Evolutionary conservation across 2,888 invertebrate genomes (phyloP).

Genomic region (Beris chalybata): DNA sequence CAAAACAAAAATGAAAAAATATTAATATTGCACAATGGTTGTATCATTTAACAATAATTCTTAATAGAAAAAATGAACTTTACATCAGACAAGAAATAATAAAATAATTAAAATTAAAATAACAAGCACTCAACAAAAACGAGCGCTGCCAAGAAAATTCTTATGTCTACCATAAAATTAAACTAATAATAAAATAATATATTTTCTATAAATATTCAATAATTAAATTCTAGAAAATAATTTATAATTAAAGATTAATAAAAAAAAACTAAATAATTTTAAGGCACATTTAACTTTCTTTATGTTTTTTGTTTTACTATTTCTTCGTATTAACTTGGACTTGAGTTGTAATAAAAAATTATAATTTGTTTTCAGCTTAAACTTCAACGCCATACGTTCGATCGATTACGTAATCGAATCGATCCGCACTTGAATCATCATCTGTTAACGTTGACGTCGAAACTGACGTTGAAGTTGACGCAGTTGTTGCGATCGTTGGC

Average conservation of each 20-base stretch:
- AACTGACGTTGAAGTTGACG: slow-evolving; percentile 24
- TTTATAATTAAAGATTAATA: slow-evolving; percentile 33
- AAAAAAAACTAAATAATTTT: slow-evolving; percentile 30
- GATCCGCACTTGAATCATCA: slow-evolving; percentile 46
- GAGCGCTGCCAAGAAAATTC: slow-evolving; percentile 31
- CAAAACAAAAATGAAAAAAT: slow-evolving; percentile 8
- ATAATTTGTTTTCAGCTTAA: slow-evolving; percentile 53
- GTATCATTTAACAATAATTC: slow-evolving; percentile 30
- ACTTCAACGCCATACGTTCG: slow-evolving; percentile 84
- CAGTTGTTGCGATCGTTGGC: slow-evolving; percentile 32
- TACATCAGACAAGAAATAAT: slow-evolving; percentile 17
- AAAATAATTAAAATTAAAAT: slow-evolving; percentile 27
- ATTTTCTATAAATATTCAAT: slow-evolving; percentile 36
- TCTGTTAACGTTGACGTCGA: slow-evolving; percentile 33
- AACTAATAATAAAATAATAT: slow-evolving; percentile 27
- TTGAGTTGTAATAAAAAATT: too few relatives aligned
- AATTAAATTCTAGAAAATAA: slow-evolving; percentile 34
- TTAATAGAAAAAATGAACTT: slow-evolving; percentile 29
- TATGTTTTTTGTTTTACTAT: neutral
- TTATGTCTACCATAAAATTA: slow-evolving; percentile 5
- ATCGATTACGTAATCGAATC: slow-evolving; percentile 82
- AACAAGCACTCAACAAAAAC: slow-evolving; percentile 37
- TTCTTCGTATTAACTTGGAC: neutral
- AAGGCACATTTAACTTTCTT: slow-evolving; percentile 31
- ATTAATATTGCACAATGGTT: slow-evolving; percentile 31